These are phyloP conservation scores for Lagopus muta DNA, from an alignment of 2,113 vertebrate species.

Conservation along the genomic window DNA sequence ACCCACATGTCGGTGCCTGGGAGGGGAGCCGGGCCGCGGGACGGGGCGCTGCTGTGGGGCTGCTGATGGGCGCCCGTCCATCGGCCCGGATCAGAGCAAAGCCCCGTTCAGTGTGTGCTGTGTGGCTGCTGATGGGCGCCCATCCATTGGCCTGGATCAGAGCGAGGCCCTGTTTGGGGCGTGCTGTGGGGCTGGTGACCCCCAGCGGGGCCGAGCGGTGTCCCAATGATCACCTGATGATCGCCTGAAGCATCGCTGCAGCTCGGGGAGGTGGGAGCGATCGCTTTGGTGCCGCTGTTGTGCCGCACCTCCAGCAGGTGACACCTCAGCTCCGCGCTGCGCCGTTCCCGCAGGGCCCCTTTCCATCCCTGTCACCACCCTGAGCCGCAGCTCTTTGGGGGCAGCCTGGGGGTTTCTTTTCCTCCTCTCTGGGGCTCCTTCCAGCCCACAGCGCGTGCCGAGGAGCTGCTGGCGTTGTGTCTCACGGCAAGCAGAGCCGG, in stretches of 20 bases:
- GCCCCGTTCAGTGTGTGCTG: no score
- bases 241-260: no score
- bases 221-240: no score
- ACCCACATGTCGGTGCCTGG: rapidly evolving
- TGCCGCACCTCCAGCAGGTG: neutral
- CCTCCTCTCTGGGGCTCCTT: no score
- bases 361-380: no score
- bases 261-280: neutral
- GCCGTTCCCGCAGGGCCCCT: no score
- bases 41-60: neutral
- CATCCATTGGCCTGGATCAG: rapidly evolving
- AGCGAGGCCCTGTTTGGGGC: neutral
- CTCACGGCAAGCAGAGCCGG: no score
- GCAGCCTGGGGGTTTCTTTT: no score
- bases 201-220: rapidly evolving
- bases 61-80: neutral
- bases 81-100: neutral
- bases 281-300: rapidly evolving
- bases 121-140: neutral
- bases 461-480: no score
- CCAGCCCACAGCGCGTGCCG: no score
- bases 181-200: no score
- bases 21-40: neutral
- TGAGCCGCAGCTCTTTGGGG: no score
- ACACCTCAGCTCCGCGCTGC: neutral